These are phyloP conservation scores for Leiothrix lutea DNA, from an alignment of 2,113 vertebrate genomes.

Conservation along the genomic window DNA sequence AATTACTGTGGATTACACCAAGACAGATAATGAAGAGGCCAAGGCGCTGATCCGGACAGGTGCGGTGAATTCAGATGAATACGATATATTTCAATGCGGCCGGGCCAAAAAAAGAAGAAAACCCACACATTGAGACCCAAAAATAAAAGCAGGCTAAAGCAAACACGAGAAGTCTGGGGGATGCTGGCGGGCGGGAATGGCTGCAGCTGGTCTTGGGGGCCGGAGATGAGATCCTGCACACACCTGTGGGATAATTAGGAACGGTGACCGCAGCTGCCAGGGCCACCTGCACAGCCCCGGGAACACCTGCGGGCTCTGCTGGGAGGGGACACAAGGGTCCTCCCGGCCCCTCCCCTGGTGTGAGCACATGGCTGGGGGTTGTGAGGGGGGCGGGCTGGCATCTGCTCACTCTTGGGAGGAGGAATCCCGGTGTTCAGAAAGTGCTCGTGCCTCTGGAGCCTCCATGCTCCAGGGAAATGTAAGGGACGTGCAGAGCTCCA, in stretches of 20 bases:
- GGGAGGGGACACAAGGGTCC: accelerated
- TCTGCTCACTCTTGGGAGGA: accelerated
- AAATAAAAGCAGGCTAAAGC: background rate
- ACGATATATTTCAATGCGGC: background rate
- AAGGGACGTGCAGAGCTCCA: accelerated
- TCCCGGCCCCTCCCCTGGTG: accelerated
- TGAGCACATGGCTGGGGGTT: accelerated
- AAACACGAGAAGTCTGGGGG: accelerated
- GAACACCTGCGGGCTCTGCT: accelerated
- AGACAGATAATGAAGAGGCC: background rate
- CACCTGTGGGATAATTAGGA: accelerated
- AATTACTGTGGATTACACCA: slow-evolving; percentile 1
- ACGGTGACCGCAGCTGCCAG: accelerated
- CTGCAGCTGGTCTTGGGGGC: accelerated
- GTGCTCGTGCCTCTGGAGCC: accelerated
- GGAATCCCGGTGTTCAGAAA: accelerated
- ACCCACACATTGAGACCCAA: too few relatives aligned
- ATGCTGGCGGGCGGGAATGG: too few relatives aligned
- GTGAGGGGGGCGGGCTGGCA: too few relatives aligned
- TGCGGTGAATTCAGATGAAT: background rate
- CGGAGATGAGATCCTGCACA: accelerated
- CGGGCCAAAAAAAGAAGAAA: background rate
- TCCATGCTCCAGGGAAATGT: background rate
- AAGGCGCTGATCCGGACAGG: background rate
- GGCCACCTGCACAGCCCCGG: accelerated